A percentile compares a stretch with the other conserved stretches of the same genome.
Conservation (phyloP, 2,797 vertebrate genomes). For the Paedocypris micromegethes region DNA sequence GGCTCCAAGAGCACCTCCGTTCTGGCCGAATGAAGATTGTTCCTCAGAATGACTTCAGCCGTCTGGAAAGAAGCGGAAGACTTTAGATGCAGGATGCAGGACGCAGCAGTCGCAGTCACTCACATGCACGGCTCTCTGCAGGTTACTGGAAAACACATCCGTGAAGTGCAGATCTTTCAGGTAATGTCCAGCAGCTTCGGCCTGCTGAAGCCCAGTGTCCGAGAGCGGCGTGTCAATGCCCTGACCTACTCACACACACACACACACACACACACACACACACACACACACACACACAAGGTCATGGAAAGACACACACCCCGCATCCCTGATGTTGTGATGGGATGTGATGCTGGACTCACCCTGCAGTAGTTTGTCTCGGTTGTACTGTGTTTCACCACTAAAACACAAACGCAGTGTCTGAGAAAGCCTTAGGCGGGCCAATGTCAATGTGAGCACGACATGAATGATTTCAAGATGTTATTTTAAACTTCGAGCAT, state of each 20-base stretch:
- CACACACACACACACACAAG: conserved; percentile 41
- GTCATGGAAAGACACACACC: neutral
- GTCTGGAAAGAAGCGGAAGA: conserved; percentile 55
- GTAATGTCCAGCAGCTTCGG: conserved; percentile 76
- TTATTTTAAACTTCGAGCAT: too few relatives aligned
- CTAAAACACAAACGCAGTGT: conserved; percentile 56
- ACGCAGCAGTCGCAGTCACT: neutral
- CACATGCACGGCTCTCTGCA: conserved; percentile 83
- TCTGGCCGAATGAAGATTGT: conserved; percentile 60
- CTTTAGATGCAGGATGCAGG: neutral
- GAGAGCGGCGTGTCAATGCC: conserved; percentile 78
- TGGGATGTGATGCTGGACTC: neutral
- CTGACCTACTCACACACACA: conserved; percentile 65
- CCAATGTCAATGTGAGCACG: too few relatives aligned
- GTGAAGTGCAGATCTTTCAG: conserved; percentile 76
- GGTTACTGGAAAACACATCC: conserved; percentile 82
- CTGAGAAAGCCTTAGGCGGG: too few relatives aligned
- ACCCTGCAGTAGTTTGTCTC: conserved; percentile 94
- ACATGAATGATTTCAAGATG: too few relatives aligned
- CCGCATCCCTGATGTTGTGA: neutral
- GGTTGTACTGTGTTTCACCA: conserved; percentile 93
- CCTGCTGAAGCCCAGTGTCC: conserved; percentile 77
- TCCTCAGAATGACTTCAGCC: conserved; percentile 66
- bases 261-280: conserved; percentile 51
- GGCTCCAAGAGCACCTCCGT: conserved; percentile 62